These are phyloP conservation scores for Drosophila guanche DNA, from an alignment of 1,140 invertebrate species.

Conservation along the genomic window DNA sequence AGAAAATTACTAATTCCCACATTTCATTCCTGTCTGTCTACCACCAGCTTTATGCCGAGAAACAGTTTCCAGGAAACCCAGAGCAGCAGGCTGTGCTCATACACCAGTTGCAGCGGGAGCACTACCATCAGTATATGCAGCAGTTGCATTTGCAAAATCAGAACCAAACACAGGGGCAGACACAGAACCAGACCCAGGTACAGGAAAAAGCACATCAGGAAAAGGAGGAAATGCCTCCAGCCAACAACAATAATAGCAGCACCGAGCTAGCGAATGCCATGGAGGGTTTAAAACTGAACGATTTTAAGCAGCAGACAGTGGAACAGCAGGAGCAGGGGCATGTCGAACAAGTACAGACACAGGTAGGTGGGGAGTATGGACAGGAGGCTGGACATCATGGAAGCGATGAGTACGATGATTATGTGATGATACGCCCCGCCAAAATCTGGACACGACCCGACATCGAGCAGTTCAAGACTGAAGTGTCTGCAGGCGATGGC, in stretches of 20 bases:
- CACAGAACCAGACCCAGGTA: constrained; percentile 13
- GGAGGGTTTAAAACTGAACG: constrained; percentile 45
- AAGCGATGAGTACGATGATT: constrained; percentile 83
- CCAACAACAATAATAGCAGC: constrained; percentile 48
- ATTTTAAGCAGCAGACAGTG: constrained; percentile 31
- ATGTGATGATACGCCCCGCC: constrained; percentile 88
- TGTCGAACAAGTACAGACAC: background rate
- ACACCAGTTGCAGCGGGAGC: constrained; percentile 96
- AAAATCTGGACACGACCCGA: constrained; percentile 98
- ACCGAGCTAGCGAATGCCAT: constrained; percentile 57
- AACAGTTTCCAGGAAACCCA: constrained; percentile 95
- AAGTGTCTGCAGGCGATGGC: constrained; percentile 94
- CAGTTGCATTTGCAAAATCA: constrained; percentile 87
- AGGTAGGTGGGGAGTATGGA: background rate
- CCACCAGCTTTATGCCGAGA: constrained; percentile 91
- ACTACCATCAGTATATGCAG: constrained; percentile 99
- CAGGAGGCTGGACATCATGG: constrained; percentile 39
- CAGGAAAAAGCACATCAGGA: constrained; percentile 2
- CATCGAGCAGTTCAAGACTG: constrained; percentile 95
- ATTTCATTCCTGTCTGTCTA: background rate
- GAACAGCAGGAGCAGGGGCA: constrained; percentile 14
- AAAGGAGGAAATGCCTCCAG: constrained; percentile 9
- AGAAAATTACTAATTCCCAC: background rate
- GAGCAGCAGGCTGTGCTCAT: constrained; percentile 97
- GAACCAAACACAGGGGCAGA: constrained; percentile 23